These are phyloP conservation scores for Plagodis pulveraria DNA, from an alignment of 2,888 invertebrate genomes.

Conservation along the genomic window DNA sequence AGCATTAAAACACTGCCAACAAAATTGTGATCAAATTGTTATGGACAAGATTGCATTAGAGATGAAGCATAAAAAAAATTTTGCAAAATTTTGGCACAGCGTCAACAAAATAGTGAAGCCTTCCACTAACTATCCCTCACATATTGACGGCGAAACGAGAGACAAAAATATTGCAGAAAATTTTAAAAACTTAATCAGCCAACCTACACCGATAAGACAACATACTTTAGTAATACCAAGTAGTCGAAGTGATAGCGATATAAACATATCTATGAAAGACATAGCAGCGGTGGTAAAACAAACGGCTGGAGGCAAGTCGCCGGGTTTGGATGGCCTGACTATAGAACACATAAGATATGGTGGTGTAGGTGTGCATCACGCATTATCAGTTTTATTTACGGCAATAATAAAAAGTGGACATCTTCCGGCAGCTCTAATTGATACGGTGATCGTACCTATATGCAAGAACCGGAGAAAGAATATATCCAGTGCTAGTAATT, in stretches of 20 bases:
- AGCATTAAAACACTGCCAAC: background rate
- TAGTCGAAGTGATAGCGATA: background rate
- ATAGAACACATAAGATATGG: slow-evolving; percentile 1
- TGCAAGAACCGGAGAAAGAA: background rate
- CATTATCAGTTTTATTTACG: background rate
- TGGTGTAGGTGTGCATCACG: background rate
- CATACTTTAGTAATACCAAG: background rate
- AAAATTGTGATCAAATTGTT: background rate
- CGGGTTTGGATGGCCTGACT: background rate
- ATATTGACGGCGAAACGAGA: background rate
- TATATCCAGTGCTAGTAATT: background rate
- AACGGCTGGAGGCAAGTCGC: background rate
- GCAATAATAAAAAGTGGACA: background rate
- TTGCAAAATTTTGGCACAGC: background rate
- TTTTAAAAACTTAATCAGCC: background rate
- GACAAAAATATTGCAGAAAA: slow-evolving; percentile 1
- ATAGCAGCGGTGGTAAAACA: background rate
- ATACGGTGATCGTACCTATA: background rate
- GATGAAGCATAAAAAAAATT: slow-evolving; percentile 1
- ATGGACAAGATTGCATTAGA: background rate
- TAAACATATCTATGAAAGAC: background rate
- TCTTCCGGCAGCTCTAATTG: background rate
- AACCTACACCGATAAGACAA: background rate
- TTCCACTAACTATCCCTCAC: background rate
- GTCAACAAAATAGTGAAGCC: slow-evolving; percentile 2